Conservation (phyloP, 2,888 invertebrate genomes). For the Drosophila mayaguana region DNA sequence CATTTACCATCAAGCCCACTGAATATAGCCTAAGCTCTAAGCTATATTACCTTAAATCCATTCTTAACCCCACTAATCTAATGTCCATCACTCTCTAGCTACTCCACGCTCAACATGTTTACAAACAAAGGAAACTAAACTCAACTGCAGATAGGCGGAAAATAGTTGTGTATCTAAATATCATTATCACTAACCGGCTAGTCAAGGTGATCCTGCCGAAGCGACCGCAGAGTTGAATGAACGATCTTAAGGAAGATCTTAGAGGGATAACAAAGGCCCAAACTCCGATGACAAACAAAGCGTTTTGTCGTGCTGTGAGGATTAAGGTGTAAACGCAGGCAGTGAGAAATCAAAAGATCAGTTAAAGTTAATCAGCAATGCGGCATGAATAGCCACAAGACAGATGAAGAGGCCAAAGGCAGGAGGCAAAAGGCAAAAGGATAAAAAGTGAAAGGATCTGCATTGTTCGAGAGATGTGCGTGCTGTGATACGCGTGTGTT, state of each 20-base stretch:
- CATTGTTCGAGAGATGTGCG: constrained; percentile 58
- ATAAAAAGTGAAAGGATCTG: constrained; percentile 35
- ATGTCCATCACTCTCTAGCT: not conserved
- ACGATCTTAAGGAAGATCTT: constrained; percentile 4
- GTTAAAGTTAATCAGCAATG: constrained; percentile 51
- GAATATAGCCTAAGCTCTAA: not conserved
- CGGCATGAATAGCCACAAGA: constrained; percentile 32
- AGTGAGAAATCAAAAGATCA: constrained; percentile 33
- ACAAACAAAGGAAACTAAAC: not conserved
- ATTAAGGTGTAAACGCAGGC: constrained; percentile 22
- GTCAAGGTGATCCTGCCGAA: not conserved
- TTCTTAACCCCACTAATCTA: not conserved
- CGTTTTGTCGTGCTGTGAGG: constrained; percentile 31
- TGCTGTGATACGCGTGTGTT: constrained; percentile 77
- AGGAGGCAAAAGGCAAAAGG: constrained; percentile 19
- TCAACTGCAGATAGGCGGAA: constrained; percentile 1
- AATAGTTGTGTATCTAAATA: not conserved
- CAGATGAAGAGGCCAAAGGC: constrained; percentile 7
- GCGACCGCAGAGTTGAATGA: constrained; percentile 21
- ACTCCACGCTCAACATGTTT: not conserved
- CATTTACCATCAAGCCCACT: not conserved
- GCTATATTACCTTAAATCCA: not conserved
- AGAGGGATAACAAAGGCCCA: constrained; percentile 1
- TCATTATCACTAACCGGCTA: not conserved
- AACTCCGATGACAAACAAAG: not conserved